These are phyloP conservation scores for Exephanes ischioxanthus DNA, from an alignment of 2,888 invertebrate genomes.

Conservation along the genomic window DNA sequence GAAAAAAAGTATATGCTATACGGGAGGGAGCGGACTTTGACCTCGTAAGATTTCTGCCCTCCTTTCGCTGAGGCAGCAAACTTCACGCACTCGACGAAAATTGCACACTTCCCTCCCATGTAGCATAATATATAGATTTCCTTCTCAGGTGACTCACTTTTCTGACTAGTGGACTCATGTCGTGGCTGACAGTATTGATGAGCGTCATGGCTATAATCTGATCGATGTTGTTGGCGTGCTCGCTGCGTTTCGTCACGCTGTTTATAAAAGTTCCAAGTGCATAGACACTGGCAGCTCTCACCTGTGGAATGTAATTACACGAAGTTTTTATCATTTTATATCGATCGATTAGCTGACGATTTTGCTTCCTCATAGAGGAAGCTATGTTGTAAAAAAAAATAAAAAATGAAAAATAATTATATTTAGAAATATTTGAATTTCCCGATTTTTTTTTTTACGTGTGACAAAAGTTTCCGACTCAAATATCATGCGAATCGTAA, in stretches of 20 bases:
- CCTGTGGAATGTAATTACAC: slow-evolving; percentile 84
- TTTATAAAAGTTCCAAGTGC: slow-evolving; percentile 97
- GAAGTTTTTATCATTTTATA: background rate
- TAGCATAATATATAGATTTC: too few species aligned
- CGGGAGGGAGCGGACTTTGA: too few species aligned
- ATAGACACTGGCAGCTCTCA: slow-evolving; percentile 96
- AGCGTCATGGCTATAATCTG: slow-evolving; percentile 96
- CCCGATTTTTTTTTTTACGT: background rate
- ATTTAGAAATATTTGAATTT: background rate
- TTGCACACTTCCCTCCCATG: too few species aligned
- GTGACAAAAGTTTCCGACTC: too few species aligned
- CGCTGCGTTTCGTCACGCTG: slow-evolving; percentile 92
- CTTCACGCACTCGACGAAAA: too few species aligned
- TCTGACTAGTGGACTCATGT: slow-evolving; percentile 96
- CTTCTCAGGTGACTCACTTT: slow-evolving; percentile 83
- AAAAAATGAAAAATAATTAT: too few species aligned
- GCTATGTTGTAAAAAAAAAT: too few species aligned
- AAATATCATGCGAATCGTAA: too few species aligned
- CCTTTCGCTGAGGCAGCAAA: too few species aligned
- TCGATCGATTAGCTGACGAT: background rate
- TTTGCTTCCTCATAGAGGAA: background rate
- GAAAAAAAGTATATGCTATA: too few species aligned
- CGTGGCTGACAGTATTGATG: slow-evolving; percentile 91
- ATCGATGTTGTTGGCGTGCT: slow-evolving; percentile 97
- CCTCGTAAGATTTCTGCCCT: too few species aligned